phyloP scores from a whole-genome alignment of 2,797 vertebrate genomes.

The Threskiornis aethiopicus region DNA sequence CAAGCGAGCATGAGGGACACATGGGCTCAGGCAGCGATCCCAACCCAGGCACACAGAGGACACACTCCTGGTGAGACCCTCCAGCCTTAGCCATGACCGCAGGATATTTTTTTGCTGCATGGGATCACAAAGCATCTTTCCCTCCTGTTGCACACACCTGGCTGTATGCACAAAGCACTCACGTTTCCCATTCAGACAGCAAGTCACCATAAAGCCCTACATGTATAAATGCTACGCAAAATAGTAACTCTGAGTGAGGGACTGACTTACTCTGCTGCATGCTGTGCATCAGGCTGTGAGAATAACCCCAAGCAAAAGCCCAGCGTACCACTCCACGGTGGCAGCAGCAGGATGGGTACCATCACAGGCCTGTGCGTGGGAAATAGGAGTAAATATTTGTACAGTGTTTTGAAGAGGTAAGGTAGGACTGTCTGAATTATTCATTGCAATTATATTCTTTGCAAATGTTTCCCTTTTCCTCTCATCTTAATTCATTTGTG shows the following conservation, averaged over 20 bases:
- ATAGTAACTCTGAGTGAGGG: neutral
- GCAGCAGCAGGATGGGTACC: neutral
- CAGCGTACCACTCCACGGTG: accelerated
- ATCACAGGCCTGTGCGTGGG: too few relatives aligned
- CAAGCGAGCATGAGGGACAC: neutral
- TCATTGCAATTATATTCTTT: conserved; percentile 7
- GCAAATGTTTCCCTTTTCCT: conserved; percentile 22
- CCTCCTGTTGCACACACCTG: neutral
- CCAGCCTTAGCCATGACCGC: neutral
- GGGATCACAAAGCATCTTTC: neutral
- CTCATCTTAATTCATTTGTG: conserved; percentile 47
- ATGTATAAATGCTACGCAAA: neutral
- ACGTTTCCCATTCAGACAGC: accelerated
- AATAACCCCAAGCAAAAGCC: neutral
- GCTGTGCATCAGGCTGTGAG: accelerated
- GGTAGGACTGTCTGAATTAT: neutral
- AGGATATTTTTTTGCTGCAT: neutral
- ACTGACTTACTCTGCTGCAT: neutral
- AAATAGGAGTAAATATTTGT: neutral
- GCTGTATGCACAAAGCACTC: neutral
- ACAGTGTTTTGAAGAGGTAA: neutral
- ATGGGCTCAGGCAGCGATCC: neutral
- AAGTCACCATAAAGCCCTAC: neutral
- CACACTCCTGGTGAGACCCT: neutral
- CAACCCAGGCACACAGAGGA: neutral